Conservation (phyloP, 2,797 vertebrate species). For the Falco peregrinus region DNA sequence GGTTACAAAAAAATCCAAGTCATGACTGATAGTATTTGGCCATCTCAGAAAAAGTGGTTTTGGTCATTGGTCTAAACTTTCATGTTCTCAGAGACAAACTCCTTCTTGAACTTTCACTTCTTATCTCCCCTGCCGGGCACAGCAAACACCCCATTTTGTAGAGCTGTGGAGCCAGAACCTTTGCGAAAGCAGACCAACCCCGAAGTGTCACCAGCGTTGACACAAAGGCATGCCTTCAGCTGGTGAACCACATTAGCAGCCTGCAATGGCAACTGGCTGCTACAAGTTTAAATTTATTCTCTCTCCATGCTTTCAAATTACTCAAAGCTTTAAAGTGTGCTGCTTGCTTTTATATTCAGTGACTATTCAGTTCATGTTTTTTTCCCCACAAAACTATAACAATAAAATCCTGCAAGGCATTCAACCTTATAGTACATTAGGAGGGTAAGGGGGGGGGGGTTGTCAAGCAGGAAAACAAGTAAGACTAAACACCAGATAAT, state of each 20-base stretch:
- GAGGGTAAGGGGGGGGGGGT: not conserved
- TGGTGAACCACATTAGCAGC: not conserved
- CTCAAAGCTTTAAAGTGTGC: not conserved
- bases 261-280: not conserved
- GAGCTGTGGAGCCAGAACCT: not conserved
- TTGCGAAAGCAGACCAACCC: not conserved
- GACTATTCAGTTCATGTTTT: not conserved
- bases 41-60: not conserved
- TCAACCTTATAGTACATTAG: not conserved
- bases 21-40: not conserved
- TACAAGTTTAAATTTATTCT: not conserved
- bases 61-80: not conserved
- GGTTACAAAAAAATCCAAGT: not conserved
- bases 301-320: not conserved
- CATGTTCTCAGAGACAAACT: not conserved
- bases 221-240: not conserved
- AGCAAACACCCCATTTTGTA: not conserved
- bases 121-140: accelerated
- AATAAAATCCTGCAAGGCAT: not conserved
- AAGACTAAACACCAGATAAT: not conserved
- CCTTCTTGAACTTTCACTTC: not conserved
- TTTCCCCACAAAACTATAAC: not conserved
- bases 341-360: not conserved
- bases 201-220: not conserved
- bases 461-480: not conserved